Evolutionary conservation across 2,888 invertebrate species (phyloP).

Genomic region (Scaptomyza caliginosa): DNA sequence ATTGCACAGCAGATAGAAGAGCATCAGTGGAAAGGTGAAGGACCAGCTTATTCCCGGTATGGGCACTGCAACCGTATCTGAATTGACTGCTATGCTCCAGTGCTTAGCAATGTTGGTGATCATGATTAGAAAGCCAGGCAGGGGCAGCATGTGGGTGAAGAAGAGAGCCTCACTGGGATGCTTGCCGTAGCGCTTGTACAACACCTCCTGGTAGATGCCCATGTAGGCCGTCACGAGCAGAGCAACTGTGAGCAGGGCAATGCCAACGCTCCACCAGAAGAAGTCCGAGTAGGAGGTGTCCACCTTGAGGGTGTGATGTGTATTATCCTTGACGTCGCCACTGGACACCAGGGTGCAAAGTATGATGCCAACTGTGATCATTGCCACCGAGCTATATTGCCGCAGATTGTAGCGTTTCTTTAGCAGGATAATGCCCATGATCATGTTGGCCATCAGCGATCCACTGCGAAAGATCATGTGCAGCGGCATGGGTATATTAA

Average conservation of each 20-base stretch:
- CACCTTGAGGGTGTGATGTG: constrained; percentile 85
- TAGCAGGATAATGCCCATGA: constrained; percentile 96
- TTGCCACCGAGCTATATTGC: constrained; percentile 95
- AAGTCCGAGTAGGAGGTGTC: constrained; percentile 77
- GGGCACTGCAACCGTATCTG: constrained; percentile 84
- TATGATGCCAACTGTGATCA: constrained; percentile 96
- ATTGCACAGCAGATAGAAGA: constrained; percentile 91
- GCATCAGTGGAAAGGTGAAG: constrained; percentile 88
- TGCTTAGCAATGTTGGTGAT: constrained; percentile 91
- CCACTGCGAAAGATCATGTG: constrained; percentile 99
- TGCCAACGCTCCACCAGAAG: constrained; percentile 89
- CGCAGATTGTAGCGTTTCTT: constrained; percentile 91
- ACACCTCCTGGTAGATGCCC: constrained; percentile 96
- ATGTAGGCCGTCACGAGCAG: constrained; percentile 96
- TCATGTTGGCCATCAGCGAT: constrained; percentile 97
- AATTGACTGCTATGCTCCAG: constrained; percentile 88
- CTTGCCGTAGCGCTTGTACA: constrained; percentile 94
- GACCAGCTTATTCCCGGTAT: constrained; percentile 84
- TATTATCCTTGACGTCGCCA: constrained; percentile 86
- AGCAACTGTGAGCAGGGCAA: constrained; percentile 92
- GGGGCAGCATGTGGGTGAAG: constrained; percentile 94
- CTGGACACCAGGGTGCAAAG: constrained; percentile 95
- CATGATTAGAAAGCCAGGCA: constrained; percentile 94
- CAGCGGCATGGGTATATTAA: constrained; percentile 98
- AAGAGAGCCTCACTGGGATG: constrained; percentile 95